These are phyloP conservation scores for Morpho achilles DNA, from an alignment of 2,888 invertebrate genomes.

Conservation along the genomic window DNA sequence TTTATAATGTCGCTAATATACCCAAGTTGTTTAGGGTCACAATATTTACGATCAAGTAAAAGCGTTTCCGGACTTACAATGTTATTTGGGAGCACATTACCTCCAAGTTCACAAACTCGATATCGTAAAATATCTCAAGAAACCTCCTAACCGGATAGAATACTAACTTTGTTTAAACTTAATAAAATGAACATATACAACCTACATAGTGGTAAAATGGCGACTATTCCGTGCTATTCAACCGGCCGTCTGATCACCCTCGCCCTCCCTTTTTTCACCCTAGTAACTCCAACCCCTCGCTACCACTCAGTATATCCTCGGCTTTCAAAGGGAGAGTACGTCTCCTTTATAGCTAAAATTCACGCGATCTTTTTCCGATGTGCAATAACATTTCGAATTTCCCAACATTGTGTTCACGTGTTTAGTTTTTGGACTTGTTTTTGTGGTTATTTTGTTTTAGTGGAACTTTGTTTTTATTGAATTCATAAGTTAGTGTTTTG, in stretches of 20 bases:
- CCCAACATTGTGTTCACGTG: conserved; percentile 36
- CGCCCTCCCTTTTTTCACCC: conserved; percentile 49
- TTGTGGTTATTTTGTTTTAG: conserved; percentile 35
- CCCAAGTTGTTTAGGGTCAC: background rate
- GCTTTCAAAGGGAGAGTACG: conserved; percentile 39
- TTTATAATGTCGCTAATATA: no score
- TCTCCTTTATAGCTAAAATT: conserved; percentile 8
- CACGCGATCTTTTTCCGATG: conserved; percentile 62
- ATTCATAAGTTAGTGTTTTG: conserved; percentile 40
- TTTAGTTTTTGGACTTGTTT: conserved; percentile 32
- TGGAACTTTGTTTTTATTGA: conserved; percentile 38
- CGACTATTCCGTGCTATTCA: conserved; percentile 32
- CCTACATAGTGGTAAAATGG: conserved; percentile 29
- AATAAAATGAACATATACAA: conserved; percentile 32
- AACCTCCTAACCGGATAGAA: conserved; percentile 20
- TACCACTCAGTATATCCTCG: conserved; percentile 48
- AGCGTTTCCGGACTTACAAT: background rate
- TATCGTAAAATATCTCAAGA: conserved; percentile 22
- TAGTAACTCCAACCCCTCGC: conserved; percentile 41
- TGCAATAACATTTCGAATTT: conserved; percentile 59
- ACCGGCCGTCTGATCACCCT: conserved; percentile 38
- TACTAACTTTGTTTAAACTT: conserved; percentile 28
- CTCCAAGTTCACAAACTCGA: conserved; percentile 9
- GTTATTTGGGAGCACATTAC: background rate
- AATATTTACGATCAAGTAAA: background rate